Evolutionary conservation across 2,113 vertebrate genomes (phyloP).

Genomic region (Mystacornis crossleyi): DNA sequence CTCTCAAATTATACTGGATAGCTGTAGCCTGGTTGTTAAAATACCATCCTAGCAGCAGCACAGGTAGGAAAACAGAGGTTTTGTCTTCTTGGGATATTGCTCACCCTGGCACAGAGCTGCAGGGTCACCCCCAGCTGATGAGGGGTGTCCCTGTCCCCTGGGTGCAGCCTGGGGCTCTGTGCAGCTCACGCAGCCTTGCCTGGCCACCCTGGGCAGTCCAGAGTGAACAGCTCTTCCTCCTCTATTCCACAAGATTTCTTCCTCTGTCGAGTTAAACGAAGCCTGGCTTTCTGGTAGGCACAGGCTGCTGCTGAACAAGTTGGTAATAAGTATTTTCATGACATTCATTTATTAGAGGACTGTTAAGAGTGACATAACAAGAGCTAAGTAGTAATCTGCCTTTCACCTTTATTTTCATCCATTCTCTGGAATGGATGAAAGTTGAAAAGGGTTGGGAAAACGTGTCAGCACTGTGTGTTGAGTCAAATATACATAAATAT

Average conservation of each 20-base stretch:
- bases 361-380: not conserved
- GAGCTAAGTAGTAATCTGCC: not conserved
- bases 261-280: not conserved
- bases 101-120: not conserved
- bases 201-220: not conserved
- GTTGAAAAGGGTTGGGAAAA: not conserved
- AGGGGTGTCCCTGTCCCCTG: not conserved
- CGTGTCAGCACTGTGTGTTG: not conserved
- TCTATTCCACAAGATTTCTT: not conserved
- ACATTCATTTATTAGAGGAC: not conserved
- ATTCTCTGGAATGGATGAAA: not conserved
- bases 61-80: not conserved
- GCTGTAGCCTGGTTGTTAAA: not conserved
- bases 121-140: not conserved
- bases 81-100: too few species aligned
- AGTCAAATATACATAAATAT: not conserved
- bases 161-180: not conserved
- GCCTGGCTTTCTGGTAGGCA: not conserved
- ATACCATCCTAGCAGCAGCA: not conserved
- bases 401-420: not conserved
- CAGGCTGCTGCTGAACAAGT: not conserved
- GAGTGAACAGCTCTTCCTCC: not conserved
- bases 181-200: not conserved
- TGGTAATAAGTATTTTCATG: not conserved
- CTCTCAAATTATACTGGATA: not conserved